Evolutionary conservation across 2,888 invertebrate species (phyloP).

Genomic region (Siphlonurus alternatus): DNA sequence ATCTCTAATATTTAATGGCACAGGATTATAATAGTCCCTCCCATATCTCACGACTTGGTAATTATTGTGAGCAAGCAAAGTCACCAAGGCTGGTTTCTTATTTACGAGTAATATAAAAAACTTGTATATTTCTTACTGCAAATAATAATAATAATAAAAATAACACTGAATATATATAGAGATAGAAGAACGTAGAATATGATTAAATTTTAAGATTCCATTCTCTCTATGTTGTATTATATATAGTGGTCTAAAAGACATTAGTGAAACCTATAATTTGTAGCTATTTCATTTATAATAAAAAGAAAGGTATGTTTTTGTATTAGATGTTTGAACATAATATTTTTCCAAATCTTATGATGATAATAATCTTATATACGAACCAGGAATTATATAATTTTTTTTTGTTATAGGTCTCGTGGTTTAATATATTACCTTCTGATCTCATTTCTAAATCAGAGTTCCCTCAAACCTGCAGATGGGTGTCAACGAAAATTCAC

Average conservation of each 20-base stretch:
- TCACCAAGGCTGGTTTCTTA: no score
- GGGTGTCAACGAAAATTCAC: not conserved
- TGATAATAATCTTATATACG: not conserved
- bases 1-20: no score
- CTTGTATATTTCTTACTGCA: no score
- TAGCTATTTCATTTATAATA: constrained; percentile 2
- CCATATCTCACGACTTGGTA: no score
- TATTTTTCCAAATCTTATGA: not conserved
- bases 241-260: not conserved
- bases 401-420: not conserved
- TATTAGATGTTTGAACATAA: constrained; percentile 1
- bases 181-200: not conserved
- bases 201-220: no score
- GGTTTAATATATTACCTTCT: not conserved
- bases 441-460: not conserved
- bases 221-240: not conserved
- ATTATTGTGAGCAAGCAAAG: no score
- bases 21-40: no score
- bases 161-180: not conserved
- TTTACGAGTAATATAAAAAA: no score
- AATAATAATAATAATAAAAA: no score
- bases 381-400: not conserved
- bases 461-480: not conserved
- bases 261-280: constrained; percentile 3
- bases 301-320: not conserved